Base-by-base conservation (phyloP, 2,888 invertebrate species). In the Lasioglossum calceatum region DNA sequence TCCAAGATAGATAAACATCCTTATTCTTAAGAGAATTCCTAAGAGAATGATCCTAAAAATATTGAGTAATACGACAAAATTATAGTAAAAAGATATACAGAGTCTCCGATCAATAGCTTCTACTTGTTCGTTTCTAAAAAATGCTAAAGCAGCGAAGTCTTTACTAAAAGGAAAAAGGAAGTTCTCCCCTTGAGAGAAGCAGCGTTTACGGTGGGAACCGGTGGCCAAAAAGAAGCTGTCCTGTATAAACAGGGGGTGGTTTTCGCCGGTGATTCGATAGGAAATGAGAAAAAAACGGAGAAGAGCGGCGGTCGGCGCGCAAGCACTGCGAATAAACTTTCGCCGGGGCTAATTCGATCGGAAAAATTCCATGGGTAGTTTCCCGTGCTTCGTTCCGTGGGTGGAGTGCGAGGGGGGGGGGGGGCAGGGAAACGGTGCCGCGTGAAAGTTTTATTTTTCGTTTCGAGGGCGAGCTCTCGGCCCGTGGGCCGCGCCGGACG, bases 331-430 rank as follows among this genome's bases (percentile, higher is more conserved):
- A 86, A 88, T 81, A 89, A 91, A 91, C 88, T 91, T 90, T 84
- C 82, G 64, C 77, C 86, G 82, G 67, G 83, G 87, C 91, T 92
- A 91, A 93, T 92, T 91, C 92, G 91, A 93, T 93, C 88, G 91
- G 87, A 89, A 92, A 92, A 91, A 91, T 90, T 90, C 89, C 84
- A 79, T 74, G 81, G 82, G 81, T 84, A 86, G 50, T 85, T 85
- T 72, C 78, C 78, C 36, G 71, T 54, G 67, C 50, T 78, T 73
- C 71, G 42, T 70, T 72, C 64, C 42, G 23, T 58, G 58, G 19
- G 39, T 47, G 64, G 39, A 5, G n/a, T 47, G 42, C 50, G 1
- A 19, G 1, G 36, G 12, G 75, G 79, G 1, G 10, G 1, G 36
- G 12, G 75, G 79, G 78, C 79, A 54, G 54, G 79, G 83, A 77